Conservation (phyloP, 1,140 invertebrate genomes). For the Drosophila murphyi region DNA sequence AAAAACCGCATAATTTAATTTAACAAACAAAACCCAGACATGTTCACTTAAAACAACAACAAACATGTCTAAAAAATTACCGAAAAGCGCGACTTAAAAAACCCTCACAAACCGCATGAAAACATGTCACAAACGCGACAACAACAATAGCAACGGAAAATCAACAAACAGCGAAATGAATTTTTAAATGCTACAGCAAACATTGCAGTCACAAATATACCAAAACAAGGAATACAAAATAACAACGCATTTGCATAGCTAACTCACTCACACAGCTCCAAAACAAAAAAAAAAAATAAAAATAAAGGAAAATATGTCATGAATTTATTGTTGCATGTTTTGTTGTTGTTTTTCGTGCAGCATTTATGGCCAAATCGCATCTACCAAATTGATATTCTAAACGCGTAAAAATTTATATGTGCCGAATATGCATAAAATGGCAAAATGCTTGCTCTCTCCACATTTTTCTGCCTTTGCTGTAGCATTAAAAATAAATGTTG, state of each 20-base stretch:
- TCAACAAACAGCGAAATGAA: slow-evolving; percentile 43
- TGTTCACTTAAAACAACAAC: slow-evolving; percentile 58
- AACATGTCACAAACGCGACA: slow-evolving; percentile 71
- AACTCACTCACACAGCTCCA: too few relatives aligned
- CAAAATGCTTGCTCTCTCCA: slow-evolving; percentile 24
- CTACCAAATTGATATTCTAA: slow-evolving; percentile 79
- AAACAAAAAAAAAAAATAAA: background rate
- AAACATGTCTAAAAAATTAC: slow-evolving; percentile 26
- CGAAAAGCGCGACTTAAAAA: slow-evolving; percentile 45
- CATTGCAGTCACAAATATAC: slow-evolving; percentile 6
- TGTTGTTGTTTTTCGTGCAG: slow-evolving; percentile 36
- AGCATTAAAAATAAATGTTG: slow-evolving; percentile 73
- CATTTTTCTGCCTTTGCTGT: slow-evolving; percentile 8
- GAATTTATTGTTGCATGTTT: slow-evolving; percentile 64
- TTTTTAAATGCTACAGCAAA: slow-evolving; percentile 46
- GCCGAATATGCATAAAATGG: slow-evolving; percentile 49
- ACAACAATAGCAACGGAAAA: slow-evolving; percentile 39
- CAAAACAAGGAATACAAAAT: too few relatives aligned
- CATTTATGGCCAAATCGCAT: slow-evolving; percentile 79
- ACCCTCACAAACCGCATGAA: slow-evolving; percentile 60
- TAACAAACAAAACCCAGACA: slow-evolving; percentile 77
- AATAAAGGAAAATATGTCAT: slow-evolving; percentile 48
- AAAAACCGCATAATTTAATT: slow-evolving; percentile 78
- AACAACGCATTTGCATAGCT: too few relatives aligned
- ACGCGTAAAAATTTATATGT: slow-evolving; percentile 74